Evolutionary conservation across 2,797 vertebrate genomes (phyloP).

Genomic region (Rhadinocentrus ornatus): DNA sequence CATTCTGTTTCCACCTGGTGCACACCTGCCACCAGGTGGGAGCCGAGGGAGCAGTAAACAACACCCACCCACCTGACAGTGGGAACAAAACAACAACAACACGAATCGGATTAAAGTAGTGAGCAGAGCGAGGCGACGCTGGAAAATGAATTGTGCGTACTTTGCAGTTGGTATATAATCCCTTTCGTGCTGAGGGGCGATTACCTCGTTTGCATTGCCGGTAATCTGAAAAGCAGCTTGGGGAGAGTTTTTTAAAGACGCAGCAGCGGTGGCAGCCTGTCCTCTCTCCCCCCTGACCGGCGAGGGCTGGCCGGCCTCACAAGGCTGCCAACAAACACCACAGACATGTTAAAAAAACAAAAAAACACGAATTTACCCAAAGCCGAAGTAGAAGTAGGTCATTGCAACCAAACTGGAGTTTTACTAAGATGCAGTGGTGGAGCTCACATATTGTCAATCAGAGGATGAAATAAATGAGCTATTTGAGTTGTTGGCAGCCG

Average conservation of each 20-base stretch:
- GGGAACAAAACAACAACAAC: conserved; percentile 55
- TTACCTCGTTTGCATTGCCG: conserved; percentile 80
- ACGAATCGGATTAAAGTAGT: conserved; percentile 56
- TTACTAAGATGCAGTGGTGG: conserved; percentile 7
- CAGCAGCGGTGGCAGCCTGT: conserved; percentile 71
- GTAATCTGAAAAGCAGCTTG: conserved; percentile 86
- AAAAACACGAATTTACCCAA: conserved; percentile 6
- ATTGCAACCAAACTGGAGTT: conserved; percentile 16
- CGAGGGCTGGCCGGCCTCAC: conserved; percentile 8
- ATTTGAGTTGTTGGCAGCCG: conserved; percentile 15
- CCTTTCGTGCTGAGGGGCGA: conserved; percentile 79
- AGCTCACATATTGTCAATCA: background rate
- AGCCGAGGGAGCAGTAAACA: conserved; percentile 52
- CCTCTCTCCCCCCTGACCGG: conserved; percentile 57
- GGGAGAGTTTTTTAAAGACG: conserved; percentile 74
- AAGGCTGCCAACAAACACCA: conserved; percentile 22
- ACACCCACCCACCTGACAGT: conserved; percentile 37
- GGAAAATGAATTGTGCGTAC: conserved; percentile 62
- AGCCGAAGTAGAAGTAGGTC: conserved; percentile 45
- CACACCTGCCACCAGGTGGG: conserved; percentile 51
- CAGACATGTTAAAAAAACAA: conserved; percentile 29
- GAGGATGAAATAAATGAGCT: conserved; percentile 2
- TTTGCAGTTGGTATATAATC: conserved; percentile 74
- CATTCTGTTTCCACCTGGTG: conserved; percentile 1
- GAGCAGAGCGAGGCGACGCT: conserved; percentile 53